These are phyloP conservation scores for Sweltsa coloradensis DNA, from an alignment of 1,140 invertebrate species.

Conservation along the genomic window DNA sequence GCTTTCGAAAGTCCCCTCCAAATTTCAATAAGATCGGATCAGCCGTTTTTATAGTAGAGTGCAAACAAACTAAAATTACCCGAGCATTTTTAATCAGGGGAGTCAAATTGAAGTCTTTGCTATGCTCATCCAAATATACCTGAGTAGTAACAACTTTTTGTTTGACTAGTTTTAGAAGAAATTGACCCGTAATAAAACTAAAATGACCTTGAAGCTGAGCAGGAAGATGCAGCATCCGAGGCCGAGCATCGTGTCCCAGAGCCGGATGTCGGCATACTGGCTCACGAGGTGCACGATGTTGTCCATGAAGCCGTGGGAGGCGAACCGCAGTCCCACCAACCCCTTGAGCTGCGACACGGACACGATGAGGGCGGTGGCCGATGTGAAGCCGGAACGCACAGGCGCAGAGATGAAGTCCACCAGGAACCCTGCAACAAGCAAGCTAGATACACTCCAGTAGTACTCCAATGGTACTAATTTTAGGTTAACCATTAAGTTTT, in stretches of 20 bases:
- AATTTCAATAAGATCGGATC: too few relatives aligned
- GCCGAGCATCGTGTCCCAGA: slow-evolving; percentile 49
- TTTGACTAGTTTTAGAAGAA: slow-evolving; percentile 50
- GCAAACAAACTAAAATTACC: too few relatives aligned
- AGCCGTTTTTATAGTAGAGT: too few relatives aligned
- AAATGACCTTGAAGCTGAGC: slow-evolving; percentile 47
- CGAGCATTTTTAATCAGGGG: too few relatives aligned
- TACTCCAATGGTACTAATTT: too few relatives aligned
- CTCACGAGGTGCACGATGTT: slow-evolving; percentile 42
- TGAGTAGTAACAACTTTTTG: too few relatives aligned
- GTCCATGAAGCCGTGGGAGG: slow-evolving; percentile 44
- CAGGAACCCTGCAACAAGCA: slow-evolving; percentile 60
- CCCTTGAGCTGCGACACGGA: slow-evolving; percentile 79
- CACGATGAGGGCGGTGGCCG: slow-evolving; percentile 85
- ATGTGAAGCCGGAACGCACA: slow-evolving; percentile 86
- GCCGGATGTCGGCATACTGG: slow-evolving; percentile 38
- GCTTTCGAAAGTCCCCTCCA: too few relatives aligned
- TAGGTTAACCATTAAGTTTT: too few relatives aligned
- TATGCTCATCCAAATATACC: too few relatives aligned
- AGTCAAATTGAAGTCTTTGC: too few relatives aligned
- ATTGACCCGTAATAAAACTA: slow-evolving; percentile 16
- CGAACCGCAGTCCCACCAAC: slow-evolving; percentile 55
- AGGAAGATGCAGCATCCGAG: slow-evolving; percentile 48
- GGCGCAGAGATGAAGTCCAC: slow-evolving; percentile 88
- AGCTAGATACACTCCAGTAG: too few relatives aligned